Evolutionary conservation across 2,888 invertebrate species (phyloP), one percentile per base, ranked within the genome.

Genomic region (Nephrocerus scutellatus): DNA sequence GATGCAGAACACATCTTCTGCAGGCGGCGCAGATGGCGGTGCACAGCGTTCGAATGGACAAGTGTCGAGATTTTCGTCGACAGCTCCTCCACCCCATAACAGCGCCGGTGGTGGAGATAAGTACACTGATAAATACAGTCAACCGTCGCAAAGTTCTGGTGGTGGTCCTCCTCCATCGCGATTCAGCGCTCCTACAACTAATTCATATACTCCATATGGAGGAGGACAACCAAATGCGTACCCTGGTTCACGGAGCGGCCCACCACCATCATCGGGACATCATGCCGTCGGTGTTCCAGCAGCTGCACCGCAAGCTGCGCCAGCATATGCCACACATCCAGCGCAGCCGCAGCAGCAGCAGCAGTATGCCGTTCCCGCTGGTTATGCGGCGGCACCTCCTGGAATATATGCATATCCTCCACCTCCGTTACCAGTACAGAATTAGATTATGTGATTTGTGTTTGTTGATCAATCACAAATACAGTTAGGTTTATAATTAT

Each of bases 371-470:
- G 63, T 65, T 56, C 62, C 63, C 51, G 36, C 56, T 41, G 51
- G 50, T 28, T 56, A 50, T 41, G 36, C 48, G 20, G 25, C 52
- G 7, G 48, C 50, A 6, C 54, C 58, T 8, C 51, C 54, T 26
- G 59, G 56, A 44, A 60, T 63, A 54, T 66, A 59, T 47, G 59
- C 65, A 28, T 63, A 62, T 50, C 68, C 66, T 40, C 68, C 68
- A 46, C 68, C 68, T 30, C 65, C 68, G 41, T 53, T 68, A 49
- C 67, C 68, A 41, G 67, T 63, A 53, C 63, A 62, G 52, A 66
- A 67, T 49, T 68, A 63, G 60, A 36, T 15, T 40, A 23, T 29
- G 30, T 41, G 28, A 24, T 30, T 34, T 37, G 25, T 34, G 13
- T 24, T 24, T 24, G 12, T 24, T 13, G 13, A n/a, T 24, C 25